phyloP scores from a whole-genome alignment of 1,140 invertebrate species.

The Oreohelix idahoensis region DNA sequence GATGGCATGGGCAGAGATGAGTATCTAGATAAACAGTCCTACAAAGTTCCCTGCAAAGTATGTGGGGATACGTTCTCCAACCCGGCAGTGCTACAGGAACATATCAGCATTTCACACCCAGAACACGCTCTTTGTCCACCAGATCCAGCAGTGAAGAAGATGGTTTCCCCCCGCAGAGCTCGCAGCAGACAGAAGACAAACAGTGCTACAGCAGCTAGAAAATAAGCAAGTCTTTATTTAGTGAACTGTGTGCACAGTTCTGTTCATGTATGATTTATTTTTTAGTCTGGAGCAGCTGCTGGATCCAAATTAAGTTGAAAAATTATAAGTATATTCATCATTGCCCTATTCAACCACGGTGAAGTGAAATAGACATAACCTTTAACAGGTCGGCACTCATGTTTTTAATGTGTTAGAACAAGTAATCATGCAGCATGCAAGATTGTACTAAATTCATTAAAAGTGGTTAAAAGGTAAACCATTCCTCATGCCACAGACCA shows the following conservation, averaged over 20 bases:
- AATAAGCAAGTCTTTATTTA: background rate
- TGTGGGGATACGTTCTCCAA: constrained; percentile 32
- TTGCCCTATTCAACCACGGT: too few species aligned
- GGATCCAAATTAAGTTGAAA: too few species aligned
- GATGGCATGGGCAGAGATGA: background rate
- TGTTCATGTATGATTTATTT: background rate
- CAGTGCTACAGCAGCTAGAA: background rate
- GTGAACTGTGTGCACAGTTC: background rate
- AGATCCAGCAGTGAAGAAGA: background rate
- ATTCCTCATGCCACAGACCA: too few species aligned
- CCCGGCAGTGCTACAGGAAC: constrained; percentile 18
- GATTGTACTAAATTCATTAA: too few species aligned
- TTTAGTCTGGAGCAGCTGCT: background rate
- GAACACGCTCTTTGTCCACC: background rate
- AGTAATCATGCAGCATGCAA: too few species aligned
- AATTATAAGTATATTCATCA: too few species aligned
- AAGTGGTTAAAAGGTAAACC: too few species aligned
- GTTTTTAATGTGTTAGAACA: too few species aligned
- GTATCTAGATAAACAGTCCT: background rate
- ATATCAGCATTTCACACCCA: constrained; percentile 21
- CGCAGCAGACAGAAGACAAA: constrained; percentile 20
- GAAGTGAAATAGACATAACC: too few species aligned
- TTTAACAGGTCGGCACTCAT: too few species aligned
- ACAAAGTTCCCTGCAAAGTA: background rate
- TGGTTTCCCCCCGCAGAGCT: background rate